Percentiles rank a stretch among this genome's conserved stretches.
These are phyloP conservation scores for Augochlora pura DNA, from an alignment of 1,140 invertebrate species.

Conservation along the genomic window DNA sequence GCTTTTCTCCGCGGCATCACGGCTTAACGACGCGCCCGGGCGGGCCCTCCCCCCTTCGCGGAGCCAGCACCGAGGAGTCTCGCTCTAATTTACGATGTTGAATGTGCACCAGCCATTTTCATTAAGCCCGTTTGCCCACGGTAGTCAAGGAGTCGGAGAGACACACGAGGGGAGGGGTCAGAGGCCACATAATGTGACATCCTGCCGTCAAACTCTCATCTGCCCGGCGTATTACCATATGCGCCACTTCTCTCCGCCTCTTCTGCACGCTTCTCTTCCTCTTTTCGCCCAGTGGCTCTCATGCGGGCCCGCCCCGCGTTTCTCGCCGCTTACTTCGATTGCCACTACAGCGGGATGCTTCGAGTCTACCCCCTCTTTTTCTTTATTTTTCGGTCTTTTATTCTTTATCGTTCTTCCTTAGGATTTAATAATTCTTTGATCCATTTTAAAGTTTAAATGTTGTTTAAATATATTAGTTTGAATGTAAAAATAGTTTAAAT, in stretches of 20 bases:
- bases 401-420: too few relatives aligned
- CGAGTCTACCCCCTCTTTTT: too few relatives aligned
- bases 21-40: constrained; percentile 49
- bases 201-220: constrained; percentile 72
- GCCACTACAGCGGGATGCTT: too few relatives aligned
- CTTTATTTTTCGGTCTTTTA: too few relatives aligned
- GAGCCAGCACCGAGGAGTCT: constrained; percentile 16
- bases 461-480: too few relatives aligned
- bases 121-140: constrained; percentile 68
- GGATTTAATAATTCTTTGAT: too few relatives aligned
- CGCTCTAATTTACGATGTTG: constrained; percentile 65
- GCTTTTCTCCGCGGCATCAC: constrained; percentile 45
- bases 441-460: too few relatives aligned
- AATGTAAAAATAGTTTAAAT: too few relatives aligned
- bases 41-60: constrained; percentile 1
- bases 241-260: constrained; percentile 37
- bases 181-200: constrained; percentile 75
- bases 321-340: too few relatives aligned
- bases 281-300: constrained; percentile 56
- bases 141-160: constrained; percentile 52
- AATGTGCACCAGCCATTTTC: constrained; percentile 68
- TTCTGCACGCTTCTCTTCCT: constrained; percentile 47
- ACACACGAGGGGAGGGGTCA: constrained; percentile 71
- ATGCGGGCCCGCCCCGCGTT: background rate
- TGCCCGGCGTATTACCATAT: constrained; percentile 67